Base-by-base conservation (phyloP, 2,113 vertebrate species). In the Chaetorhynchus papuensis region DNA sequence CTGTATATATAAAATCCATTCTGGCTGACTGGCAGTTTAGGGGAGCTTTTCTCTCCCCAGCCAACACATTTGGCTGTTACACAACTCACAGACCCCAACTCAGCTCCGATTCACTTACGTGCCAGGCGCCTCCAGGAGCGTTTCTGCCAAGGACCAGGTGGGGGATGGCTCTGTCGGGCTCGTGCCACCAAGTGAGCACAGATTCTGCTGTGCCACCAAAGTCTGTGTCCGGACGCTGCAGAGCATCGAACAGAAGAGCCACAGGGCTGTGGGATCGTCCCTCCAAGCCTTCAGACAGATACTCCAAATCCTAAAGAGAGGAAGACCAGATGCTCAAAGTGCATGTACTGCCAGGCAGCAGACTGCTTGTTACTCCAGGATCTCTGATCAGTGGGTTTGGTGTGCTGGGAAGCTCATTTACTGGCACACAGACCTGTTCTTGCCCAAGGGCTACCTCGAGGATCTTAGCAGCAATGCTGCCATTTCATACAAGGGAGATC, bases 131-230 rank as follows among this genome's bases (percentile, higher is more conserved):
- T 70, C 98, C 98, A 1, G 98, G 98, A 27, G 94, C 89, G 0
- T 98, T 98, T 78, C 95, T 98, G 68, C 98, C 98, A 53, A 99
- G 97, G 49, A 98, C 98, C 80, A 98, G n/a, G 30, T 99, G 98
- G 24, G 98, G 97, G 30, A 98, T 35, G 6, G 95, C 96, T 68
- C 95, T 97, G n/a, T 97, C 28, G 0, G 95, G 63, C 76, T 98
- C 96, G 0, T 72, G 84, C 83, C 83, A 96, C 98, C 98, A 99
- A 11, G 87, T 71, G 37, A 99, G 98, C 66, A 98, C 97, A 0
- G 98, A 98, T 15, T 98, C 98, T 37, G 80, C 45, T n/a, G 83
- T 95, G 33, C 97, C 98, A 13, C 98, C 97, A 0, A 98, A 97
- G 93, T 99, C 98, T 5, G 98, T 98, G 80, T 99, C 98, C 7